Percentiles rank a stretch among this genome's conserved stretches.
Conservation (phyloP, 2,113 vertebrate species). For the Mohoua ochrocephala region DNA sequence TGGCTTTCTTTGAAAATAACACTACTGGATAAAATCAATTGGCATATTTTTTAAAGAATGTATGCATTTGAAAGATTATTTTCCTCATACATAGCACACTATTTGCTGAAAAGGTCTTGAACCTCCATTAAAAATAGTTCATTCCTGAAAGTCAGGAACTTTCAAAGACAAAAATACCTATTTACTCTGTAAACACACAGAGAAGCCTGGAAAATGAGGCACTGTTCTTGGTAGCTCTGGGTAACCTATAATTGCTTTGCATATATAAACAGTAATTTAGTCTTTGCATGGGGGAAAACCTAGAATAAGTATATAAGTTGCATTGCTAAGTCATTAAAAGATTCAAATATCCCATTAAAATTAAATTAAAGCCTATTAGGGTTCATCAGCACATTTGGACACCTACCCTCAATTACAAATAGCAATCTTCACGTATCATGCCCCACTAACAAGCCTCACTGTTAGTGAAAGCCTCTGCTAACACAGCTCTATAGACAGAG, state of each 20-base stretch:
- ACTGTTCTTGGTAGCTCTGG: not conserved
- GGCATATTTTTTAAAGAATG: not conserved
- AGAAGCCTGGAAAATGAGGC: not conserved
- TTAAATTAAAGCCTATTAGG: not conserved
- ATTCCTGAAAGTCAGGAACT: not conserved
- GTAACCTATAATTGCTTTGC: not conserved
- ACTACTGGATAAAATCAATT: not conserved
- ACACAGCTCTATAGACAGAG: not conserved
- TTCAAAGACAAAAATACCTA: not conserved
- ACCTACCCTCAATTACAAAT: not conserved
- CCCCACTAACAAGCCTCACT: not conserved
- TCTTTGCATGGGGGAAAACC: not conserved
- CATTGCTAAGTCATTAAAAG: not conserved
- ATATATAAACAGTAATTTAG: not conserved
- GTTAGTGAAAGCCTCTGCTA: not conserved
- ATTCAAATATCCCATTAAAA: not conserved
- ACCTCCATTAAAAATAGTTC: not conserved
- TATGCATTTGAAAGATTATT: not conserved
- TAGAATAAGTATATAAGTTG: not conserved
- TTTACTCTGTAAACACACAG: not conserved
- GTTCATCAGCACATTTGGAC: not conserved
- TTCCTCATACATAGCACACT: not conserved
- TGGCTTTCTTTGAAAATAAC: not conserved
- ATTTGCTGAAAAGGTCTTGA: not conserved
- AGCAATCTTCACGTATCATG: accelerated